These are phyloP conservation scores for Heliconius ethilla DNA, from an alignment of 2,888 invertebrate genomes.

Conservation along the genomic window DNA sequence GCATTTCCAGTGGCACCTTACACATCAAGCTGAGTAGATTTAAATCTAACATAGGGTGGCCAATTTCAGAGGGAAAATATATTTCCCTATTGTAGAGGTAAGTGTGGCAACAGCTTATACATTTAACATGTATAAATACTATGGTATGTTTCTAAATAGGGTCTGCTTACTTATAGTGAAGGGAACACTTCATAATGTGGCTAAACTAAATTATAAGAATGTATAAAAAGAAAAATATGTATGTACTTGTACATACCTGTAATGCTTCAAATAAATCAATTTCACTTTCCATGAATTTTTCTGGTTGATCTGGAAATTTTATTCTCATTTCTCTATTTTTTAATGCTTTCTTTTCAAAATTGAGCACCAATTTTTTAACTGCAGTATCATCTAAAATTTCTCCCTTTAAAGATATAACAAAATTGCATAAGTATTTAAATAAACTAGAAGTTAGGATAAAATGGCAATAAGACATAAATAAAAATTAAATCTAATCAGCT, in stretches of 20 bases:
- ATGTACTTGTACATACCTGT: slow-evolving; percentile 78
- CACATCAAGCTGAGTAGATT: no score
- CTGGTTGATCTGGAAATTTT: slow-evolving; percentile 97
- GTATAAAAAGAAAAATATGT: background rate
- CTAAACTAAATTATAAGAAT: background rate
- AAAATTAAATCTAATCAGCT: no score
- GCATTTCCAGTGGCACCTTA: no score
- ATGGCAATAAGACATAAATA: no score
- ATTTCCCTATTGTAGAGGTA: no score
- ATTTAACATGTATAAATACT: no score
- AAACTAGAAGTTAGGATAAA: background rate
- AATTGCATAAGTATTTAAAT: background rate
- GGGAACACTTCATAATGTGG: background rate
- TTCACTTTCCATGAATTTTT: slow-evolving; percentile 99
- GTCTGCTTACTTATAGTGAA: no score
- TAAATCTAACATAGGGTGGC: no score
- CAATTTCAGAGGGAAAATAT: no score
- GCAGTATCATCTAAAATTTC: slow-evolving; percentile 93
- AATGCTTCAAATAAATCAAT: slow-evolving; percentile 94
- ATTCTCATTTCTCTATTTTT: slow-evolving; percentile 99
- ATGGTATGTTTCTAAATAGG: no score
- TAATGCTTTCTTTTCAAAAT: slow-evolving; percentile 96
- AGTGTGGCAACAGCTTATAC: no score
- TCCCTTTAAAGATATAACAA: slow-evolving; percentile 75
- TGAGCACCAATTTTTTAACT: slow-evolving; percentile 92